Conservation (phyloP, 2,113 vertebrate genomes). For the Ctenodactylus gundi region DNA sequence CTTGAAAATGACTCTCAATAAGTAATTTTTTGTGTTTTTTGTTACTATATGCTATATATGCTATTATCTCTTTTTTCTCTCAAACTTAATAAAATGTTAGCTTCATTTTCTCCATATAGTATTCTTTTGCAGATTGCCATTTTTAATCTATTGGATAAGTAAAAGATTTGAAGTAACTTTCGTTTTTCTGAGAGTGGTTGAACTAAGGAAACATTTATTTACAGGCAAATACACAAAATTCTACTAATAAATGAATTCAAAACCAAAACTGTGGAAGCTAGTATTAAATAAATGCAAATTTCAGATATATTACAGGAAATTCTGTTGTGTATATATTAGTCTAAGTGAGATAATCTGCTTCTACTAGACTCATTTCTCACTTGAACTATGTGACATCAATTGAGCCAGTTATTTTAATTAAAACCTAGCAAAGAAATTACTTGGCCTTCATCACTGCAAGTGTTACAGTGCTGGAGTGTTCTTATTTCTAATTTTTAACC, state of each 20-base stretch:
- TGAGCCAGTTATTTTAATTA: slow-evolving; percentile 39
- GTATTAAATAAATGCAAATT: slow-evolving; percentile 29
- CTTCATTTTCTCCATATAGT: slow-evolving; percentile 25
- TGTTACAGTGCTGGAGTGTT: not conserved
- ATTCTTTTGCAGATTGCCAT: not conserved
- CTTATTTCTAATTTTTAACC: slow-evolving; percentile 8
- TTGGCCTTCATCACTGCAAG: not conserved
- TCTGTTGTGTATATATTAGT: not conserved
- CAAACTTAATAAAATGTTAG: slow-evolving; percentile 27
- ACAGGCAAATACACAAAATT: slow-evolving; percentile 1
- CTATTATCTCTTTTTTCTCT: slow-evolving; percentile 8
- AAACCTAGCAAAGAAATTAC: not conserved
- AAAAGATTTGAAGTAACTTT: slow-evolving; percentile 32
- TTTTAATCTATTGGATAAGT: slow-evolving; percentile 41
- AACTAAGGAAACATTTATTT: not conserved
- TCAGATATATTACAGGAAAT: not conserved
- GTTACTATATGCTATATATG: not conserved
- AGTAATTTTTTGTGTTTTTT: slow-evolving; percentile 17
- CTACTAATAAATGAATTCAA: not conserved
- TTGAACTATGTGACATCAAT: not conserved
- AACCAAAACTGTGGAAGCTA: not conserved
- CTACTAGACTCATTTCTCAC: not conserved
- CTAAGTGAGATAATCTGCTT: not conserved
- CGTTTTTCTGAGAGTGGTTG: not conserved
- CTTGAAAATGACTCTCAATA: slow-evolving; percentile 20